Evolutionary conservation across 2,113 vertebrate genomes (phyloP), one percentile per base, ranked within the genome.

Genomic region (Atherinomorus stipes): DNA sequence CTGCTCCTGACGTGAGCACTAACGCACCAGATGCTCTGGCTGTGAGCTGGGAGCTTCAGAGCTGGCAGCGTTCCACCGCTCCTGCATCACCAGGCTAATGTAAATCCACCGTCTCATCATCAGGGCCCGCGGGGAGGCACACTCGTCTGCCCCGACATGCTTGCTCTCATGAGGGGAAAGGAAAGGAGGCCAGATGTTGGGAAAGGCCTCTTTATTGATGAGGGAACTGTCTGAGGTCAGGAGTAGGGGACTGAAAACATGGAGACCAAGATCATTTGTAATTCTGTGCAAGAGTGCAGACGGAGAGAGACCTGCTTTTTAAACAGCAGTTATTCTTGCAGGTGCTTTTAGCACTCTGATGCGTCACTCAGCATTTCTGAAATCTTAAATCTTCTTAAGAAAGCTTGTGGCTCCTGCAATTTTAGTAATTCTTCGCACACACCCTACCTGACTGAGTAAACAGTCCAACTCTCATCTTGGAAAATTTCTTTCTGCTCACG

Each of bases 31-130:
- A 91, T 86, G 88, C 72, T 75, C 69, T 13, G 69, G 73, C 79
- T 83, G 62, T 53, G 44, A 51, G 64, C 70, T 84, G 65, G 11
- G 38, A 53, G 74, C 81, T 63, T 47, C 54, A 18, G 26, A 1
- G 66, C 71, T 91, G 88, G 89, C 88, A 76, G 67, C 2, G 13
- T 25, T 76, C 86, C 89, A 72, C 68, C 1, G 64, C 83, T 81
- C 37, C 68, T 81, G 84, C 81, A 60, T 73, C 77, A 71, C 81
- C 69, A 53, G 78, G 71, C 79, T 87, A 71, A 89, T 87, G 78
- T 76, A 86, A 88, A 89, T 78, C 79, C 84, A 59, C 78, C 7
- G 69, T 85, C 81, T 86, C 84, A 85, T 85, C 83, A 77, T 80
- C 28, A 7, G 18, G 61, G 68, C 74, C 83, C 53, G 4, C 8